Evolutionary conservation across 2,113 vertebrate genomes (phyloP).

Genomic region (Amphiprion percula): DNA sequence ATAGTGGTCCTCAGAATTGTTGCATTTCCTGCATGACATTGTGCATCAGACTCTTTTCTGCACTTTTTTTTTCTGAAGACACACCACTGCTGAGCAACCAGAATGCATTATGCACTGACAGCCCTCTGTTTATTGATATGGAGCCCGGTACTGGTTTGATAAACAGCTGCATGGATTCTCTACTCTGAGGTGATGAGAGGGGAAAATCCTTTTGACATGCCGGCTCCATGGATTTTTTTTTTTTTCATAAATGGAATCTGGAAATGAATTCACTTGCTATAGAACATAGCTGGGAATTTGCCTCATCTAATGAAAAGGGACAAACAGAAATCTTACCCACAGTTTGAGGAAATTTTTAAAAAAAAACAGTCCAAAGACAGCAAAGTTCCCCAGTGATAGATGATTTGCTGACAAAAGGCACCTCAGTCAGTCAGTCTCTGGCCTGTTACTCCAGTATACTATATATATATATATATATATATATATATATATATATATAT

Average conservation of each 20-base stretch:
- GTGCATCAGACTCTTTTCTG: conserved; percentile 7
- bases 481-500: too few relatives aligned
- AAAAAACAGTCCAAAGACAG: conserved; percentile 24
- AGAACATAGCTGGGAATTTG: conserved; percentile 38
- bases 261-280: conserved; percentile 56
- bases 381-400: conserved; percentile 40
- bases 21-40: conserved; percentile 16
- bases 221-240: conserved; percentile 47
- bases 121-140: conserved; percentile 54
- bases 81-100: conserved; percentile 26
- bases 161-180: conserved; percentile 58
- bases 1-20: conserved; percentile 4
- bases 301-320: conserved; percentile 39
- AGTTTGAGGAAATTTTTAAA: conserved; percentile 19
- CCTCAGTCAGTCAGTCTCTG: conserved; percentile 27
- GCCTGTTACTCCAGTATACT: conserved; percentile 8
- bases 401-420: conserved; percentile 53
- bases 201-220: conserved; percentile 62
- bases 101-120: conserved; percentile 47
- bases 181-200: conserved; percentile 61
- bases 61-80: not conserved
- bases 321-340: conserved; percentile 39
- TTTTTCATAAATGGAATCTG: conserved; percentile 59
- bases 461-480: too few relatives aligned
- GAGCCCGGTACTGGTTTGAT: conserved; percentile 54